A percentile compares a stretch with the other conserved stretches of the same genome.
Evolutionary conservation across 1,140 invertebrate genomes (phyloP).

Genomic region (Drosophila nebulosa): DNA sequence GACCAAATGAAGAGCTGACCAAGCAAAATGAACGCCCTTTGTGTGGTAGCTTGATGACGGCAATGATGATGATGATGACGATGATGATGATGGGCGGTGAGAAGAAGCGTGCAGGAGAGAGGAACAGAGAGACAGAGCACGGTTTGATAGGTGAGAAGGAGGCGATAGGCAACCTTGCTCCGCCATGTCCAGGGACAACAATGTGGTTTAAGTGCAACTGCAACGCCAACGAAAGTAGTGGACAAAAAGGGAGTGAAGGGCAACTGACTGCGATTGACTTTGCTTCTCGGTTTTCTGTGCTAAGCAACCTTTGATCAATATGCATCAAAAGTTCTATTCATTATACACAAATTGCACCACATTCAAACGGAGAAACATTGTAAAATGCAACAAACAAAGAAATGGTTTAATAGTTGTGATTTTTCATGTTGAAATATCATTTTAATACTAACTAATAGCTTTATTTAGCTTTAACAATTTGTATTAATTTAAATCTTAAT

Average conservation of each 20-base stretch:
- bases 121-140: background rate
- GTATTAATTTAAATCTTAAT: too few relatives aligned
- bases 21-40: constrained; percentile 53
- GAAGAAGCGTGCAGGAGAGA: background rate
- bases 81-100: background rate
- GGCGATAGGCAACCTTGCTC: background rate
- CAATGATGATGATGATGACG: constrained; percentile 18
- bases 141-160: background rate
- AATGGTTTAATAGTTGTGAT: too few relatives aligned
- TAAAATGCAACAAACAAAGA: background rate
- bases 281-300: background rate
- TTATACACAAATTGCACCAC: background rate
- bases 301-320: background rate
- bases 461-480: too few relatives aligned
- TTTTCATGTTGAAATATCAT: too few relatives aligned
- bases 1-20: constrained; percentile 72
- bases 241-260: background rate
- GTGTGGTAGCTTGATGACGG: constrained; percentile 23
- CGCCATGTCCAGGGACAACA: background rate
- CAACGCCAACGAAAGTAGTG: background rate
- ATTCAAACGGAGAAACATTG: background rate
- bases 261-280: background rate
- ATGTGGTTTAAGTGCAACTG: constrained; percentile 6
- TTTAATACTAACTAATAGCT: too few relatives aligned
- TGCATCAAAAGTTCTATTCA: background rate